Conservation (phyloP, 2,113 vertebrate species). For the Eublepharis macularius region DNA sequence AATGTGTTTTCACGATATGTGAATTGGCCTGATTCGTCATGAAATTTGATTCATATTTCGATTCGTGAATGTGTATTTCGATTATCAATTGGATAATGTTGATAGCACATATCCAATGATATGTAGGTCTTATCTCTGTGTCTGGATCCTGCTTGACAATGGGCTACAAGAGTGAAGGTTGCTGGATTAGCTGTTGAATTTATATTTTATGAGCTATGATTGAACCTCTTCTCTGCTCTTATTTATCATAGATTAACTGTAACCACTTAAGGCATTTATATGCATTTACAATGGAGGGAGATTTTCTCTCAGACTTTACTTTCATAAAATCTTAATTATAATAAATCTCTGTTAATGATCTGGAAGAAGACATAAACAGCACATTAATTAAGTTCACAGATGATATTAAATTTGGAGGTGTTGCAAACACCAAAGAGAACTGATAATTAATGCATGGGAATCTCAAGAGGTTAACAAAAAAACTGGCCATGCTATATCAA, state of each 20-base stretch:
- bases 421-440: slow-evolving; percentile 2
- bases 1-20: too few species aligned
- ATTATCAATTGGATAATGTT: too few species aligned
- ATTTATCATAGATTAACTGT: background rate
- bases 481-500: background rate
- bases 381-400: slow-evolving; percentile 36
- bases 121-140: too few species aligned
- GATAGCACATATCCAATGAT: too few species aligned
- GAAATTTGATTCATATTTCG: too few species aligned
- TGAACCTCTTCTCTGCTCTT: background rate
- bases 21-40: too few species aligned
- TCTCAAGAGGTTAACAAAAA: slow-evolving; percentile 12
- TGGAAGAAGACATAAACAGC: slow-evolving; percentile 36
- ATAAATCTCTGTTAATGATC: slow-evolving; percentile 25
- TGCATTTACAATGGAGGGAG: slow-evolving; percentile 3
- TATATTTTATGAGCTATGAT: background rate
- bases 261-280: slow-evolving; percentile 17
- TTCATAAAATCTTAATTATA: slow-evolving; percentile 30
- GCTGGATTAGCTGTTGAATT: background rate
- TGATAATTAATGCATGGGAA: slow-evolving; percentile 20
- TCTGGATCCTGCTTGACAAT: background rate
- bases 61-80: too few species aligned
- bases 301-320: slow-evolving; percentile 20
- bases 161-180: background rate
- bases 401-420: slow-evolving; percentile 28